Evolutionary conservation across 2,113 vertebrate genomes (phyloP), one percentile per base, ranked within the genome.

Genomic region (Hippocampus mohnikei): DNA sequence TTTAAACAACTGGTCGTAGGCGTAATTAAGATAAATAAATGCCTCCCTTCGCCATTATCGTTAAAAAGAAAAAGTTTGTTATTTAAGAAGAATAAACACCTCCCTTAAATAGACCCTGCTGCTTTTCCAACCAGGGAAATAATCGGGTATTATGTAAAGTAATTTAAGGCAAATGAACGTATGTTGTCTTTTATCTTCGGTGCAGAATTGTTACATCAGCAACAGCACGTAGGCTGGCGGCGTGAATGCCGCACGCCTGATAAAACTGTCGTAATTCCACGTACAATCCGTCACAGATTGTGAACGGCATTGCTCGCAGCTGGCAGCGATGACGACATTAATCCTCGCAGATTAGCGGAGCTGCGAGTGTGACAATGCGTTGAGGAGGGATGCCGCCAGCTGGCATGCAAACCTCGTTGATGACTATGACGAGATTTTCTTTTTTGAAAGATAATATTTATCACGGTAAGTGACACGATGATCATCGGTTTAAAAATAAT

Each of bases 201-300:
- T 25, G 15, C 13, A 15, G 27, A 27, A 46, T 27, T 46, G 42
- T 83, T 73, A 53, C 70, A 79, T 79, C 74, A 27, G 52, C 69
- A 69, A 23, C 78, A n/a, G 20, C 76, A 52, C 20, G 37, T 21
- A 53, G 63, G 66, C 27, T 60, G 1, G 40, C 60, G 21, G 64
- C 0, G n/a, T 67, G 61, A 42, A 40, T 29, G 18, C 65, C 73
- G 16, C 20, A 6, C 58, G 62, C 46, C 1, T 8, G 76, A 81
- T 81, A 66, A 73, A 60, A 62, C 58, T 50, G 66, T 50, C 75
- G 66, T 69, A 46, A 64, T 61, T 79, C 58, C 20, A 48, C 65
- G 55, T 40, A 50, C 80, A 86, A 86, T 79, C 82, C 29, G 27
- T 83, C 77, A 79, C 71, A 84, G 72, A 78, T 70, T 76, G 72